phyloP scores from a whole-genome alignment of 2,888 invertebrate species.

The Heliconius hortense region DNA sequence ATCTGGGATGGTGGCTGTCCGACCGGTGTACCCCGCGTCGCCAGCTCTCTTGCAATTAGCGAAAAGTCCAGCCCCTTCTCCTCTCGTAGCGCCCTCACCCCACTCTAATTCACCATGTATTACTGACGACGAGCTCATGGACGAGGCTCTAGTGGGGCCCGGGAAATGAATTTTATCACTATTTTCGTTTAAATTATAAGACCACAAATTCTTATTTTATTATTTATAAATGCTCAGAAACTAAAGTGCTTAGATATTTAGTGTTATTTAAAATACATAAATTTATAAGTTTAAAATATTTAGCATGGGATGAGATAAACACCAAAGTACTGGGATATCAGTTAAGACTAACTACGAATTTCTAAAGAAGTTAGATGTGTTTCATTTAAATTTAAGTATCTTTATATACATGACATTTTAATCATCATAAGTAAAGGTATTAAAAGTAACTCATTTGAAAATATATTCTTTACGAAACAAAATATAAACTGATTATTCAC shows the following conservation, averaged over 20 bases:
- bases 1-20: conserved; percentile 78
- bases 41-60: conserved; percentile 89
- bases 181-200: conserved; percentile 10
- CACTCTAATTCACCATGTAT: conserved; percentile 89
- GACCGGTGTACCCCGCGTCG: conserved; percentile 82
- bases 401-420: not conserved
- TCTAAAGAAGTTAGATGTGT: not conserved
- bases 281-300: not conserved
- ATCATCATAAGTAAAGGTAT: no score
- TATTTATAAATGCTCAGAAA: not conserved
- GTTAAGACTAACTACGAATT: conserved; percentile 15
- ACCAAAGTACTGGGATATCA: conserved; percentile 12
- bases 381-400: not conserved
- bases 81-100: conserved; percentile 85
- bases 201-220: conserved; percentile 7
- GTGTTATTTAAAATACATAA: not conserved
- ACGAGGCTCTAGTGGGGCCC: conserved; percentile 90
- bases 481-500: not conserved
- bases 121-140: conserved; percentile 95
- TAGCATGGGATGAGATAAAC: conserved; percentile 1
- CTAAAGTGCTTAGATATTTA: conserved; percentile 24
- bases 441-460: not conserved
- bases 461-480: not conserved
- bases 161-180: conserved; percentile 83
- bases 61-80: conserved; percentile 88